These are phyloP conservation scores for Rhabdomys pumilio DNA, from an alignment of 2,797 vertebrate genomes.

Conservation along the genomic window DNA sequence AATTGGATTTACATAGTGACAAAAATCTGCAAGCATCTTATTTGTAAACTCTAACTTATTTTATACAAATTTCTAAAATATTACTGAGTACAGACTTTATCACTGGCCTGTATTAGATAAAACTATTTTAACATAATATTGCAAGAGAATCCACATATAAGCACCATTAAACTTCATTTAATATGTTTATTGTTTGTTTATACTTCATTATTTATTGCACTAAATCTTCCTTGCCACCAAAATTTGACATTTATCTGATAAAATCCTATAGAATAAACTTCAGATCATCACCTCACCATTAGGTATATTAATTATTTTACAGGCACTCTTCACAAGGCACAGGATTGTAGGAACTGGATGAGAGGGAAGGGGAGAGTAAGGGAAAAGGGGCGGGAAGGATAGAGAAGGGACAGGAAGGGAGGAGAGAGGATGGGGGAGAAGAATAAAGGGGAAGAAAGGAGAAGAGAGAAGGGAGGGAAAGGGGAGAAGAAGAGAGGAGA, in stretches of 20 bases:
- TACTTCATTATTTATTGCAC: neutral
- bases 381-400: no score
- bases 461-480: no score
- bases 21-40: neutral
- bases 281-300: neutral
- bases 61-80: conserved; percentile 78
- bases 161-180: conserved; percentile 77
- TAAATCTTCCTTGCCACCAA: neutral
- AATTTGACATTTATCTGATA: neutral
- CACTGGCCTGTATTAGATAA: conserved; percentile 55
- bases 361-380: neutral
- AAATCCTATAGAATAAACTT: neutral
- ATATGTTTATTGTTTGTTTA: conserved; percentile 69
- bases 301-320: neutral
- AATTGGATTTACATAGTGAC: neutral
- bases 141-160: conserved; percentile 74
- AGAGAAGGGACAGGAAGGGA: neutral
- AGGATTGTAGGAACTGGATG: neutral
- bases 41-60: conserved; percentile 32
- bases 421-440: fast-evolving
- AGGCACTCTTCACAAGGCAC: neutral
- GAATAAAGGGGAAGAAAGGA: neutral
- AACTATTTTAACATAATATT: conserved; percentile 71
- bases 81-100: conserved; percentile 59
- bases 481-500: no score